Evolutionary conservation across 2,113 vertebrate species (phyloP).

Genomic region (Pica pica): DNA sequence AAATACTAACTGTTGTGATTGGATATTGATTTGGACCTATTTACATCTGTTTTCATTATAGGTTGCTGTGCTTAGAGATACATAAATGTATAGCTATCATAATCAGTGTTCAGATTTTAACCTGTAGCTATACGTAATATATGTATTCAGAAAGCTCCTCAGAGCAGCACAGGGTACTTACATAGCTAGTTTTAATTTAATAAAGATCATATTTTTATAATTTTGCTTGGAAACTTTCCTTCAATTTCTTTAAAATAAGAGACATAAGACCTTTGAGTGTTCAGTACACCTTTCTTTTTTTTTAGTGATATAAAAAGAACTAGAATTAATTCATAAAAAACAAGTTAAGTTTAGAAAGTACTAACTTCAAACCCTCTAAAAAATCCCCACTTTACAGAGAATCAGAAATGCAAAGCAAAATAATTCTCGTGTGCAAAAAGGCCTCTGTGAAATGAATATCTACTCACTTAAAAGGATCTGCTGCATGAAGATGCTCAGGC

Average conservation of each 20-base stretch:
- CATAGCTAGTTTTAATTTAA: background rate
- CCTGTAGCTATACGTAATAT: background rate
- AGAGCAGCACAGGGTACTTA: background rate
- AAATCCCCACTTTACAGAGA: background rate
- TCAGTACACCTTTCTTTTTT: background rate
- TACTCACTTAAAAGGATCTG: background rate
- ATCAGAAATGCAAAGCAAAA: background rate
- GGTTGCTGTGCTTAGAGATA: background rate
- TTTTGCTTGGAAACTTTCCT: background rate
- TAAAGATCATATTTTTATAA: background rate
- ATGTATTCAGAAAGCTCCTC: background rate
- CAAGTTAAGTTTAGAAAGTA: background rate
- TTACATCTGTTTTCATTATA: background rate
- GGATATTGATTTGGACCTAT: background rate
- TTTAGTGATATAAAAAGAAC: background rate
- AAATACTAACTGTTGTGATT: background rate
- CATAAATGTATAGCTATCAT: background rate
- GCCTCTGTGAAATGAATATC: background rate
- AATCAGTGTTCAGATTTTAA: background rate
- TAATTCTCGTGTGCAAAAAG: background rate
- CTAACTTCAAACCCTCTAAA: background rate
- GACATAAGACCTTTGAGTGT: background rate
- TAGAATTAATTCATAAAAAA: background rate
- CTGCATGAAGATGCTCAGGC: background rate
- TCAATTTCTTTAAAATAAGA: background rate